These are phyloP conservation scores for Etia nguti DNA, from an alignment of 2,113 vertebrate species.

Conservation along the genomic window DNA sequence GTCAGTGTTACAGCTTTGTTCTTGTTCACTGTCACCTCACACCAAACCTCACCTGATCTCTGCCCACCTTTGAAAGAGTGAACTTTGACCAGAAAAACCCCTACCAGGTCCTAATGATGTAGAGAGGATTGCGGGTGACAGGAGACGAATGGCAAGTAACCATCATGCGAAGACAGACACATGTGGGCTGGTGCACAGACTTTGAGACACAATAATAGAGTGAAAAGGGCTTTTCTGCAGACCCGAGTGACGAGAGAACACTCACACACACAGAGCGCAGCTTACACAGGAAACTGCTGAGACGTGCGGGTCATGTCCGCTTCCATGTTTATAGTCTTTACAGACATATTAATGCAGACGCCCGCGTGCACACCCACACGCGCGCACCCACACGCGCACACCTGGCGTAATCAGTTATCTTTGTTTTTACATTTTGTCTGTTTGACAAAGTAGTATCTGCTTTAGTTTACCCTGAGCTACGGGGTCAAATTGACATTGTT, in stretches of 20 bases:
- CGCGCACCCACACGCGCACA: not conserved
- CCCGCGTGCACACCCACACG: not conserved
- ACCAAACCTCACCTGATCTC: slow-evolving; percentile 39
- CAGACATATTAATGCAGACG: slow-evolving; percentile 30
- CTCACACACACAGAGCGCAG: slow-evolving; percentile 2
- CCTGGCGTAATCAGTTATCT: slow-evolving; percentile 13
- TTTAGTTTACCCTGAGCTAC: not conserved
- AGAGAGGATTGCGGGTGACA: slow-evolving; percentile 54
- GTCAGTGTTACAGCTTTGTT: slow-evolving; percentile 42
- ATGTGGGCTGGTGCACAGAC: slow-evolving; percentile 27
- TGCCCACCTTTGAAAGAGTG: slow-evolving; percentile 52
- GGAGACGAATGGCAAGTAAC: slow-evolving; percentile 62
- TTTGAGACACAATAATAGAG: slow-evolving; percentile 36
- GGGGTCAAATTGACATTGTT: slow-evolving; percentile 27
- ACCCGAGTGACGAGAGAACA: slow-evolving; percentile 50
- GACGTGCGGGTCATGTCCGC: slow-evolving; percentile 61
- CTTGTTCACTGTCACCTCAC: slow-evolving; percentile 65
- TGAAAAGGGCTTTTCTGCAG: slow-evolving; percentile 42
- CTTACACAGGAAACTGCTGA: slow-evolving; percentile 70
- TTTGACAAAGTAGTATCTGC: slow-evolving; percentile 20
- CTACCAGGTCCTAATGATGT: slow-evolving; percentile 64
- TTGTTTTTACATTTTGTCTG: slow-evolving; percentile 12
- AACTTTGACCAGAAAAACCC: slow-evolving; percentile 62
- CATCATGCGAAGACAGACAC: slow-evolving; percentile 33
- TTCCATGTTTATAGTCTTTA: slow-evolving; percentile 56